phyloP scores from a whole-genome alignment of 2,797 vertebrate species.

The Trachops cirrhosus region DNA sequence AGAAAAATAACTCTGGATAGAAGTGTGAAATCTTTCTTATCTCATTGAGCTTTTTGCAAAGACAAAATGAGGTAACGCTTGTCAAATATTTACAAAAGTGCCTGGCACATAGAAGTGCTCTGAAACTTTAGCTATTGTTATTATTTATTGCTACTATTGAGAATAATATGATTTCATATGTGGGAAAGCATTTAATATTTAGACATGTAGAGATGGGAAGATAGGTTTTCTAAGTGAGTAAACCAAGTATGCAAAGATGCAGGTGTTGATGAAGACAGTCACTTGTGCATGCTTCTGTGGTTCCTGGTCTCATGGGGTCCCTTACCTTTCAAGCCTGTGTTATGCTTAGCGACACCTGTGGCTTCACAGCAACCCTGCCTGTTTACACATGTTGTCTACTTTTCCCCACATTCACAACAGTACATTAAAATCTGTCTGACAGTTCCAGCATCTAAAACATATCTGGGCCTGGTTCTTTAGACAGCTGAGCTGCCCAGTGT shows the following conservation, averaged over 20 bases:
- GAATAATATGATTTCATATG: not conserved
- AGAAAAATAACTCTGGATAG: not conserved
- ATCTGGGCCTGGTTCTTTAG: not conserved
- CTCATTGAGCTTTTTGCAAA: not conserved
- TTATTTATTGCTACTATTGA: not conserved
- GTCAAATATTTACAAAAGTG: not conserved
- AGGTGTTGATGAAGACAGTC: not conserved
- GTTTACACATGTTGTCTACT: not conserved
- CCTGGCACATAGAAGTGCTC: not conserved
- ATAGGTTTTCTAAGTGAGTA: not conserved
- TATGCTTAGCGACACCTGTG: fast-evolving
- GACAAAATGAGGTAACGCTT: not conserved
- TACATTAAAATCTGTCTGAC: not conserved
- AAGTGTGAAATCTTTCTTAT: not conserved
- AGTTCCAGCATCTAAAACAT: not conserved
- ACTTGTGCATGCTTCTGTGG: not conserved
- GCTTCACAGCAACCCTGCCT: not conserved
- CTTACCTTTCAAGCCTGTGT: not conserved
- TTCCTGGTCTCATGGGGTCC: not conserved
- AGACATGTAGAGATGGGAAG: not conserved
- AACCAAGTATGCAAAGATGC: not conserved
- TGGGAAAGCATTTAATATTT: not conserved
- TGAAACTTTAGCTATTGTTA: not conserved
- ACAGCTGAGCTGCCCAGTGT: not conserved
- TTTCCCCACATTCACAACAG: not conserved